phyloP scores from a whole-genome alignment of 2,113 vertebrate genomes.

The Notechis scutatus region DNA sequence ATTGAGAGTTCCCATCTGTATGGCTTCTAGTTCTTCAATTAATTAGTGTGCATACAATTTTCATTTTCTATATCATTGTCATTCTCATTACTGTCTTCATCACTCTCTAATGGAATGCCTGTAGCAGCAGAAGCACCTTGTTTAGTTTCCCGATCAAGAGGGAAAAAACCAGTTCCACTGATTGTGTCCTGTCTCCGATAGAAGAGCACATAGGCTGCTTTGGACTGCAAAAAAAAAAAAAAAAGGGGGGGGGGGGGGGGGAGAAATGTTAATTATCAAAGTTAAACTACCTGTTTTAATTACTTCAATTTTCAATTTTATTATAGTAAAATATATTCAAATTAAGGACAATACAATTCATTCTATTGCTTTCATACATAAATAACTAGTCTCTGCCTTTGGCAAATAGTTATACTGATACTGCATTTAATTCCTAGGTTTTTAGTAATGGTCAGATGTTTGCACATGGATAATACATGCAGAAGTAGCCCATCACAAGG shows the following conservation, averaged over 20 bases:
- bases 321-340: neutral
- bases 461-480: neutral
- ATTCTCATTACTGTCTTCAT: conserved; percentile 81
- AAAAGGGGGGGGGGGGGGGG: no score
- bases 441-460: neutral
- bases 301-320: neutral
- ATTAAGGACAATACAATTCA: neutral
- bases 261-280: conserved; percentile 30
- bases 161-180: conserved; percentile 94
- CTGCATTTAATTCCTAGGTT: neutral
- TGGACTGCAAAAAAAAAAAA: conserved; percentile 78
- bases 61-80: conserved; percentile 83
- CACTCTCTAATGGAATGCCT: conserved; percentile 78
- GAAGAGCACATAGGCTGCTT: conserved; percentile 97
- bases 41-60: conserved; percentile 94
- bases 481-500: neutral
- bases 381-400: neutral
- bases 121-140: conserved; percentile 80
- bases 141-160: conserved; percentile 86
- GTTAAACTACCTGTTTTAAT: neutral
- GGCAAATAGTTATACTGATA: neutral
- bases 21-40: conserved; percentile 84
- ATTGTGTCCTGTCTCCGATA: conserved; percentile 95
- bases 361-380: neutral
- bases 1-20: conserved; percentile 71